Conservation (phyloP, 2,113 vertebrate species). For the Engraulis encrasicolus region DNA sequence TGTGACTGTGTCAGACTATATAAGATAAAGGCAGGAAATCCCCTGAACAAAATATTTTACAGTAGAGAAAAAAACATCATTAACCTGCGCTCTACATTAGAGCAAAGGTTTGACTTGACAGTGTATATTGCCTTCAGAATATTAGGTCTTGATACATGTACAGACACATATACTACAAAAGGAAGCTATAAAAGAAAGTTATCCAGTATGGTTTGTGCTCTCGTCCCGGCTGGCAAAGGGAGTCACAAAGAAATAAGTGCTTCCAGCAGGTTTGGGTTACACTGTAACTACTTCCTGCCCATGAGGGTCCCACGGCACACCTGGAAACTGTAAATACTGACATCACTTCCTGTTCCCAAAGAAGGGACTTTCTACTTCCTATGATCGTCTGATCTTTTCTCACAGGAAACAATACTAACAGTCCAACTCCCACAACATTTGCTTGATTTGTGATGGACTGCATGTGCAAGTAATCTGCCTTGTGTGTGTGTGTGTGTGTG, state of each 20-base stretch:
- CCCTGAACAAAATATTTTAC: too few species aligned
- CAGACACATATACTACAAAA: too few species aligned
- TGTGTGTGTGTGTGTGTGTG: background rate
- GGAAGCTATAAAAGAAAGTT: too few species aligned
- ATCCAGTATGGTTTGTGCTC: background rate
- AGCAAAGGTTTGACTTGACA: too few species aligned
- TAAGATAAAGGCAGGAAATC: too few species aligned
- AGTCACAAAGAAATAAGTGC: background rate
- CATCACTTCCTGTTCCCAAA: background rate
- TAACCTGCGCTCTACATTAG: too few species aligned
- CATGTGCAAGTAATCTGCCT: conserved; percentile 9
- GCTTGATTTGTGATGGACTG: background rate
- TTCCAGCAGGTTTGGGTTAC: background rate
- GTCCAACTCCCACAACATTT: background rate
- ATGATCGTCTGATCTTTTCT: background rate
- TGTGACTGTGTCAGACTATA: too few species aligned
- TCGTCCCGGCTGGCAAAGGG: background rate
- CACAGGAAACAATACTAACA: background rate
- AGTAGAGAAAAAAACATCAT: too few species aligned
- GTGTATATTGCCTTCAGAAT: too few species aligned
- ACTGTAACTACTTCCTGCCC: background rate
- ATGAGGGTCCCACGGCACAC: background rate
- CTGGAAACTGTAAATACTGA: background rate
- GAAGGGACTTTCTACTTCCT: background rate
- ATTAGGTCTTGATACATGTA: too few species aligned